Evolutionary conservation across 1,140 invertebrate genomes (phyloP), one percentile per base, ranked within the genome.

Genomic region (Diachasma alloeum): DNA sequence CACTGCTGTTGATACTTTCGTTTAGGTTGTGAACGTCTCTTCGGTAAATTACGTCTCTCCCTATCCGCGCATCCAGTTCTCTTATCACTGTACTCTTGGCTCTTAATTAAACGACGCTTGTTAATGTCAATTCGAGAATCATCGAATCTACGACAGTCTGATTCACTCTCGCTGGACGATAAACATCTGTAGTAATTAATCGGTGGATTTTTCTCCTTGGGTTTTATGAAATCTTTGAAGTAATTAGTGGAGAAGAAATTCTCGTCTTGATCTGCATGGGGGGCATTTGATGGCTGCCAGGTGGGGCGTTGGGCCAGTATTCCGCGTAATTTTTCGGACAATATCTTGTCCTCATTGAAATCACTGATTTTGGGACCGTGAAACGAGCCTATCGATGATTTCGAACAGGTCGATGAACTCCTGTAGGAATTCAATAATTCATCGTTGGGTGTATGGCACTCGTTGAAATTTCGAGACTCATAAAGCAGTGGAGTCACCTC

Each of bases 291-390:
- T 48, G 83, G 24, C 69, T 70, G 67, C 83, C 83, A 85, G 4
- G 77, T 82, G 10, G 82, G 78, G 4, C 83, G 75, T 0, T 81
- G 80, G 0, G 81, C 76, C 8, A 84, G 63, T 0, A 85, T 75
- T 8, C 83, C 83, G 0, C 83, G 78, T 3, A 87, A 74, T 24
- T 84, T 86, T 63, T 87, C 84, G 5, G 83, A 89, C 17, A 86
- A 88, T 17, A 90, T 79, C 44, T 90, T 90, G 10, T 90, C 88
- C 69, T 89, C 88, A 74, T 90, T 90, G 73, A 90, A 90, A 31
- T 90, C 88, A 53, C 87, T 89, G 63, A 89, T 90, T 74, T 90
- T 89, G 6, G 86, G 87, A 1, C 77, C 78, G 4, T 80, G 78
- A 19, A 79, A 75, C 0, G 81, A 84, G 75, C 78, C 83, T 0